These are phyloP conservation scores for Lysandra bellargus DNA, from an alignment of 2,888 invertebrate species.

Conservation along the genomic window DNA sequence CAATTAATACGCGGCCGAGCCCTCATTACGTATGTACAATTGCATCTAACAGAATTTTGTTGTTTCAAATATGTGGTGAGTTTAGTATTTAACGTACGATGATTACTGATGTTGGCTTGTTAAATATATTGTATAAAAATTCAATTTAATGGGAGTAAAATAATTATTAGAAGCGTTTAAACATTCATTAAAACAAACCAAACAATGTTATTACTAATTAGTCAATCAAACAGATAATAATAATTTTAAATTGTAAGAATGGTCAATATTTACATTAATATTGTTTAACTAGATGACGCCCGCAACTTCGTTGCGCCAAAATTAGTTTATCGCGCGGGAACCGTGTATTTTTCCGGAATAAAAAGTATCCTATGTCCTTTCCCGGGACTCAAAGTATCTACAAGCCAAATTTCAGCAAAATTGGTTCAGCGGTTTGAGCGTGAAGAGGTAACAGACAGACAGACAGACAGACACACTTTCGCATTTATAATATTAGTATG, in stretches of 20 bases:
- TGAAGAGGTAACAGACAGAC: too few relatives aligned
- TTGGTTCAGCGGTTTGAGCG: too few relatives aligned
- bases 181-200: neutral
- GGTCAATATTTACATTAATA: neutral
- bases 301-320: too few relatives aligned
- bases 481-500: too few relatives aligned
- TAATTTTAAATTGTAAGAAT: neutral
- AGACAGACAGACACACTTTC: too few relatives aligned
- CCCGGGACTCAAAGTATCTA: too few relatives aligned
- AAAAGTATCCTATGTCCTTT: too few relatives aligned
- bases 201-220: neutral
- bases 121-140: neutral
- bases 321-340: too few relatives aligned
- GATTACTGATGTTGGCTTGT: neutral
- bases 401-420: too few relatives aligned
- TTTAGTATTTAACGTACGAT: neutral
- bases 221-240: neutral
- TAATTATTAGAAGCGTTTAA: neutral
- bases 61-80: conserved; percentile 4
- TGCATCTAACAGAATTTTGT: conserved; percentile 6
- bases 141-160: neutral
- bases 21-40: conserved; percentile 19
- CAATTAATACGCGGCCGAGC: conserved; percentile 22
- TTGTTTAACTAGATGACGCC: too few relatives aligned
- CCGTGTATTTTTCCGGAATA: too few relatives aligned